Evolutionary conservation across 64 coral and sea anemone genomes (phyloP).

Genomic region (Trachythela sp.): DNA sequence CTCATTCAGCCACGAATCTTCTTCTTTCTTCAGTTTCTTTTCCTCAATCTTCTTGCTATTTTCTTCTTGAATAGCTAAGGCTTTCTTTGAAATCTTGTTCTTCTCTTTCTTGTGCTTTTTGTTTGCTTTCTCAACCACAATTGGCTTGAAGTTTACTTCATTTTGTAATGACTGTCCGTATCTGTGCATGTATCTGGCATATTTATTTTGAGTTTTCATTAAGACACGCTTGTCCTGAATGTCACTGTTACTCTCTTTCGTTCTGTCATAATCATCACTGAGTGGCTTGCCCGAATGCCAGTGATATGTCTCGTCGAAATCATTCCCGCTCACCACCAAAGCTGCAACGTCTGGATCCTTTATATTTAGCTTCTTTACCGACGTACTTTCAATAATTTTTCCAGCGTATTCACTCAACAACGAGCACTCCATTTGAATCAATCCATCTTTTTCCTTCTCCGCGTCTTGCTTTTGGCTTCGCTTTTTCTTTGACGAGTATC

Average conservation of each 20-base stretch:
- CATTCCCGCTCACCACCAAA: constrained; percentile 31
- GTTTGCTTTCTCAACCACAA: neutral
- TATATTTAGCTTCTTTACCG: neutral
- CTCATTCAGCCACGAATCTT: neutral
- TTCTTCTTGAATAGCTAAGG: neutral
- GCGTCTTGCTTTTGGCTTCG: too few relatives aligned
- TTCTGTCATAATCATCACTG: constrained; percentile 68
- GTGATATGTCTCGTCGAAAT: constrained; percentile 74
- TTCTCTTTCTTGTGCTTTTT: neutral
- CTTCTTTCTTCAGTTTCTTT: constrained; percentile 7
- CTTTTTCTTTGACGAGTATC: neutral
- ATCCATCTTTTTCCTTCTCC: neutral
- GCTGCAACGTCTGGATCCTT: neutral
- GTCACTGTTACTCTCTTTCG: neutral
- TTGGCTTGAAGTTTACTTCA: neutral
- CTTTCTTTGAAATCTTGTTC: neutral
- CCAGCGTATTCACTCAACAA: constrained; percentile 19
- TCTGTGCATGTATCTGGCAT: neutral
- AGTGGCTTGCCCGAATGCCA: constrained; percentile 68
- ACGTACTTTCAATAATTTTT: neutral
- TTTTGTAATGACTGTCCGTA: neutral
- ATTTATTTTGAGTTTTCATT: neutral
- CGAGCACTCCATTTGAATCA: neutral
- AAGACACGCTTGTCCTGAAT: neutral
- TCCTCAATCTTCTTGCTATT: neutral